phyloP scores from a whole-genome alignment of 2,113 vertebrate genomes.

The Todiramphus chloris region DNA sequence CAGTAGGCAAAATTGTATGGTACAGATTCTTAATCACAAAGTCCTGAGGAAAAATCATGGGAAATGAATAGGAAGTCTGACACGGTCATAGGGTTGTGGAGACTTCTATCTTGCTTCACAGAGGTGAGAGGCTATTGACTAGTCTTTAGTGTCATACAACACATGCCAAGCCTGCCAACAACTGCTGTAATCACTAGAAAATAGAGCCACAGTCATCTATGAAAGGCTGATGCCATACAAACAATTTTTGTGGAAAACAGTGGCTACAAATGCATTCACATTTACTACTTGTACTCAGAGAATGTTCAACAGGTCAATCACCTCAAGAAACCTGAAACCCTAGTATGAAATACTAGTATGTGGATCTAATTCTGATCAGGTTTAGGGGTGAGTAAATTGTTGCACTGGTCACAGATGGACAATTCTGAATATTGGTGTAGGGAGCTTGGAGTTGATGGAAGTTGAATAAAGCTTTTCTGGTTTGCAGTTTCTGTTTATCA shows the following conservation, averaged over 20 bases:
- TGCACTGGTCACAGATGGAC: background rate
- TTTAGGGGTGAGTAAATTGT: background rate
- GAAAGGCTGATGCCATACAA: background rate
- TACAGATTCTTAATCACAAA: background rate
- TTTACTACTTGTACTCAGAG: background rate
- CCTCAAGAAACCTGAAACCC: background rate
- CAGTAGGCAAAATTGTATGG: rapidly evolving
- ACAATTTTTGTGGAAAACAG: background rate
- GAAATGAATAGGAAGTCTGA: background rate
- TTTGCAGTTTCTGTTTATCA: background rate
- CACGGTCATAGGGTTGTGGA: background rate
- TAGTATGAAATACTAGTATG: background rate
- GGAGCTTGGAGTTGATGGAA: background rate
- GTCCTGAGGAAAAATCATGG: background rate
- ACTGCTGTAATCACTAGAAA: background rate
- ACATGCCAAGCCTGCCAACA: background rate
- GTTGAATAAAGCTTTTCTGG: background rate
- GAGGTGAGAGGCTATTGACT: background rate
- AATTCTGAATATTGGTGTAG: background rate
- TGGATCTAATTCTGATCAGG: background rate
- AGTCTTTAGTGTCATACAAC: background rate
- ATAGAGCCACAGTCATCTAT: background rate
- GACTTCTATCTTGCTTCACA: background rate
- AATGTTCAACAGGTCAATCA: background rate
- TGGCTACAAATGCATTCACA: background rate